These are phyloP conservation scores for Thalassarche chlororhynchos DNA, from an alignment of 2,113 vertebrate genomes.

Conservation along the genomic window DNA sequence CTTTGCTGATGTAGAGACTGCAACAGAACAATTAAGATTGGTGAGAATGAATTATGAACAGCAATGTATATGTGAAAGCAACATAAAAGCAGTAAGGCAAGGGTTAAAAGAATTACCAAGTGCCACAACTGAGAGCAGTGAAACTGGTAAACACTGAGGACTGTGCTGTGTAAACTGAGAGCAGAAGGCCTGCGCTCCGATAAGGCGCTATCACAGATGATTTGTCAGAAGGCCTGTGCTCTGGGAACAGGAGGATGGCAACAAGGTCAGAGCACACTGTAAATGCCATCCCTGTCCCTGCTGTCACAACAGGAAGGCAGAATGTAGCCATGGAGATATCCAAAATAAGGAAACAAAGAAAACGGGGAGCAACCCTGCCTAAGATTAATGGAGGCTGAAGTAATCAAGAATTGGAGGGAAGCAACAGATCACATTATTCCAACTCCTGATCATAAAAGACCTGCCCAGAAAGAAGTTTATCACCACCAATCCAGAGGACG, in stretches of 20 bases:
- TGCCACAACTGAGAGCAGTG: not conserved
- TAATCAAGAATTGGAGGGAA: not conserved
- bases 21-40: not conserved
- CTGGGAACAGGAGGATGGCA: not conserved
- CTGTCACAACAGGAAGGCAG: not conserved
- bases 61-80: not conserved
- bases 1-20: not conserved
- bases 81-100: not conserved
- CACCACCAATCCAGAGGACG: fast-evolving
- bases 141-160: not conserved
- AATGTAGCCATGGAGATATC: not conserved
- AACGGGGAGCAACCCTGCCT: not conserved
- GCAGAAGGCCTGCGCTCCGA: not conserved
- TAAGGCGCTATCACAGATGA: not conserved
- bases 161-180: not conserved
- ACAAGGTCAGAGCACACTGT: not conserved
- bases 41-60: not conserved
- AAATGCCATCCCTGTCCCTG: not conserved
- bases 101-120: not conserved
- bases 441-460: not conserved
- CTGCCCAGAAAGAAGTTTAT: not conserved
- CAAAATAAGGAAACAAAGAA: not conserved
- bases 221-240: not conserved
- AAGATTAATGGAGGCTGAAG: not conserved
- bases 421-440: not conserved